A percentile compares a stretch with the other conserved stretches of the same genome.
These are phyloP conservation scores for Magallana gigas DNA, from an alignment of 1,140 invertebrate species.

Conservation along the genomic window DNA sequence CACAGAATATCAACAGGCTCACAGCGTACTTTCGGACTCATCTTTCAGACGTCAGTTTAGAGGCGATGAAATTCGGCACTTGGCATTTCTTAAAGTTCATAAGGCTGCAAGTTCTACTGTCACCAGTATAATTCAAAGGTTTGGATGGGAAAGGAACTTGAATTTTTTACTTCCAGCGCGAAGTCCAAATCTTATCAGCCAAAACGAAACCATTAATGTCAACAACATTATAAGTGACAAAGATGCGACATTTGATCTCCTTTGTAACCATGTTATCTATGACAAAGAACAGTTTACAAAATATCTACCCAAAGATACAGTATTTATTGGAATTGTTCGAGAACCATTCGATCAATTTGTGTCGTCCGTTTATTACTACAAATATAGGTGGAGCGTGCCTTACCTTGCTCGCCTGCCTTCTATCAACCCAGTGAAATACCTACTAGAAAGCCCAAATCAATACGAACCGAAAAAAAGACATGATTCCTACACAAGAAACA, in stretches of 20 bases:
- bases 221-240: constrained; percentile 46
- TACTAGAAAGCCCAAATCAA: constrained; percentile 41
- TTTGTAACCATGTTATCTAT: constrained; percentile 66
- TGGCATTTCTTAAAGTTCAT: constrained; percentile 73
- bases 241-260: constrained; percentile 60
- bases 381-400: constrained; percentile 21
- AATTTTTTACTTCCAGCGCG: constrained; percentile 78
- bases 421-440: constrained; percentile 39
- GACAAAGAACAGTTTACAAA: constrained; percentile 45
- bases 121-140: constrained; percentile 80
- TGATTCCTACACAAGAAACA: constrained; percentile 61
- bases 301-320: constrained; percentile 60
- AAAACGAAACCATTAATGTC: constrained; percentile 37
- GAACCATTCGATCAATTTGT: constrained; percentile 61
- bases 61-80: constrained; percentile 43
- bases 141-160: constrained; percentile 80
- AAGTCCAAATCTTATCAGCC: constrained; percentile 56
- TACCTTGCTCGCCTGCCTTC: constrained; percentile 43
- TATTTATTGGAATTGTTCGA: constrained; percentile 62
- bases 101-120: constrained; percentile 81
- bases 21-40: not conserved
- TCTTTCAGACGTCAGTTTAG: not conserved
- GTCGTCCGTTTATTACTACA: constrained; percentile 64
- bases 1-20: not conserved
- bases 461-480: constrained; percentile 54